Evolutionary conservation across 2,888 invertebrate species (phyloP).

Genomic region (Tolmerus cingulatus): DNA sequence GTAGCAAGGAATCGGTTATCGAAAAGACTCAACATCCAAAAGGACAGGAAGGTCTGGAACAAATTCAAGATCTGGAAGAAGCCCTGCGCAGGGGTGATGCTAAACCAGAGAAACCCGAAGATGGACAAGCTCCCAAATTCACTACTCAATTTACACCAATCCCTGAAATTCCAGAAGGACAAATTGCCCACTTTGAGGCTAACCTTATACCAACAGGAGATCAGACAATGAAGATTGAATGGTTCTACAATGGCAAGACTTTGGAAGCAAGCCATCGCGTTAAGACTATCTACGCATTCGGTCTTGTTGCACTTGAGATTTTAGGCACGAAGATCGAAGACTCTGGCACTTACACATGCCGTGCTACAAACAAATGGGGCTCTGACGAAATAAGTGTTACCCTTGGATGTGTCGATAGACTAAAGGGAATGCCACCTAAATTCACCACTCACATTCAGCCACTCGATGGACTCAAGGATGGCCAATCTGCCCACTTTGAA

Average conservation of each 20-base stretch:
- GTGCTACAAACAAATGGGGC: slow-evolving; percentile 90
- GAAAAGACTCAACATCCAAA: slow-evolving; percentile 93
- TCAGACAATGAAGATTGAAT: slow-evolving; percentile 92
- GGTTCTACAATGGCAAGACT: slow-evolving; percentile 93
- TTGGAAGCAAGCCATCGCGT: slow-evolving; percentile 89
- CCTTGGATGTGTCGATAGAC: slow-evolving; percentile 83
- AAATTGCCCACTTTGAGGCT: slow-evolving; percentile 97
- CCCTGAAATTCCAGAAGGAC: slow-evolving; percentile 87
- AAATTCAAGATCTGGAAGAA: slow-evolving; percentile 90
- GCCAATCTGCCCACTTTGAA: slow-evolving; percentile 94
- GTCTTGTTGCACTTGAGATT: slow-evolving; percentile 96
- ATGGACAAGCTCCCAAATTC: slow-evolving; percentile 86
- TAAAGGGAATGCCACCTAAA: slow-evolving; percentile 84
- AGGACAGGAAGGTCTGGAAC: slow-evolving; percentile 90
- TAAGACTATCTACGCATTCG: slow-evolving; percentile 95
- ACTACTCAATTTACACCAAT: slow-evolving; percentile 87
- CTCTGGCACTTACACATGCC: slow-evolving; percentile 87
- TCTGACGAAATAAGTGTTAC: slow-evolving; percentile 85
- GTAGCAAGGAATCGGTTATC: slow-evolving; percentile 81
- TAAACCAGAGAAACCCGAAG: slow-evolving; percentile 74
- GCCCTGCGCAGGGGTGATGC: slow-evolving; percentile 78
- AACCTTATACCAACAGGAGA: slow-evolving; percentile 93
- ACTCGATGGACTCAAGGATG: slow-evolving; percentile 85
- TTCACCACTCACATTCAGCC: slow-evolving; percentile 89
- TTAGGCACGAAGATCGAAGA: slow-evolving; percentile 93